Evolutionary conservation across 2,888 invertebrate genomes (phyloP).

Genomic region (Arctia plantaginis): DNA sequence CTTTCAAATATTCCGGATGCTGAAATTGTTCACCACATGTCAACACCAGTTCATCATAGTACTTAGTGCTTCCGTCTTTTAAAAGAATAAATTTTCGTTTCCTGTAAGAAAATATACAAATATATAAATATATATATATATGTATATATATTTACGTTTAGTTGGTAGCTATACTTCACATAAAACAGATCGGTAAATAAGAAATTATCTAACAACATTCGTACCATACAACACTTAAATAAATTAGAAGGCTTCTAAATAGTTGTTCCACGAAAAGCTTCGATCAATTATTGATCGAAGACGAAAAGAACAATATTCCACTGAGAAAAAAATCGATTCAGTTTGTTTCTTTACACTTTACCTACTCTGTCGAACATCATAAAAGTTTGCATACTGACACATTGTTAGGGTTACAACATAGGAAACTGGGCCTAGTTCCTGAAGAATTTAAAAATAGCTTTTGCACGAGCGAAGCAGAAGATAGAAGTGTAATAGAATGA

Average conservation of each 20-base stretch:
- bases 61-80: conserved; percentile 74
- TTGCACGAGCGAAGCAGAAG: background rate
- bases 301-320: background rate
- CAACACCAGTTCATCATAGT: conserved; percentile 86
- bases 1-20: conserved; percentile 79
- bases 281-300: too few species aligned
- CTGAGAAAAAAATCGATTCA: background rate
- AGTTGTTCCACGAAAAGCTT: background rate
- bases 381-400: background rate
- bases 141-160: too few species aligned
- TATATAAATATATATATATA: too few species aligned
- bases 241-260: too few species aligned
- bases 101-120: conserved; percentile 65
- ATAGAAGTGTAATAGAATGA: background rate
- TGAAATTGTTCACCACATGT: conserved; percentile 87
- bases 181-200: background rate
- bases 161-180: background rate
- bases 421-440: background rate
- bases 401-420: background rate
- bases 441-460: background rate
- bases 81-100: conserved; percentile 87
- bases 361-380: background rate
- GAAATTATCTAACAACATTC: background rate
- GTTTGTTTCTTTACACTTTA: background rate
- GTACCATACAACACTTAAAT: too few species aligned